A percentile compares a stretch with the other conserved stretches of the same genome.
Evolutionary conservation across 2,888 invertebrate species (phyloP).

Genomic region (Cephus rjabovi): DNA sequence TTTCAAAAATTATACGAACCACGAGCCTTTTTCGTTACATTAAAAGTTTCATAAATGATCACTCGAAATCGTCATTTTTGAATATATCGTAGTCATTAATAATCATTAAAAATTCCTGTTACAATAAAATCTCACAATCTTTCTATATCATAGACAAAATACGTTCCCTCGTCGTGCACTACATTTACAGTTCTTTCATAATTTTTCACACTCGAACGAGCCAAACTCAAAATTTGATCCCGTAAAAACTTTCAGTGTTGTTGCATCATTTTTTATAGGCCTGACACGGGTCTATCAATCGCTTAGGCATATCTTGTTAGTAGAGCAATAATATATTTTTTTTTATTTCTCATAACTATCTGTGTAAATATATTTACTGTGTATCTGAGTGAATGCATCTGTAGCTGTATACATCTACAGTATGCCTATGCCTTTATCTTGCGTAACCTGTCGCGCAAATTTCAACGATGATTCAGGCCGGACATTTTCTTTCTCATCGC

Average conservation of each 20-base stretch:
- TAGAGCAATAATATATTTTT: too few relatives aligned
- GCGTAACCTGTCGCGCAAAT: not conserved
- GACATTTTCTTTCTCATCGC: slow-evolving; percentile 22
- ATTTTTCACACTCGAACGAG: slow-evolving; percentile 14
- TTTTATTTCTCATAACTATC: too few relatives aligned
- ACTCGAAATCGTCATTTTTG: too few relatives aligned
- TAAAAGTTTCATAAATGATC: too few relatives aligned
- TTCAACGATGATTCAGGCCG: slow-evolving; percentile 1
- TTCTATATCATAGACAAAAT: not conserved
- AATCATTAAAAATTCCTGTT: too few relatives aligned
- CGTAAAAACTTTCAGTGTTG: slow-evolving; percentile 16
- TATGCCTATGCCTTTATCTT: not conserved
- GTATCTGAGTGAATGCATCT: not conserved
- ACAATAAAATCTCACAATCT: too few relatives aligned
- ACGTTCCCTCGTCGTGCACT: not conserved
- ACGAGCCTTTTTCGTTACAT: too few relatives aligned
- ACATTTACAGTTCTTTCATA: not conserved
- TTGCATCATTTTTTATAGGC: slow-evolving; percentile 30
- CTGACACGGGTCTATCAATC: slow-evolving; percentile 26
- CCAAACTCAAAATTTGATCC: slow-evolving; percentile 23
- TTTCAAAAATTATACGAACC: too few relatives aligned
- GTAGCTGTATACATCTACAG: not conserved
- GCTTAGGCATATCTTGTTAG: not conserved
- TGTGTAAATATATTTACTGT: not conserved
- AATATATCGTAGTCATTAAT: too few relatives aligned